These are phyloP conservation scores for Nasua narica DNA, from an alignment of 2,797 vertebrate species.

Conservation along the genomic window DNA sequence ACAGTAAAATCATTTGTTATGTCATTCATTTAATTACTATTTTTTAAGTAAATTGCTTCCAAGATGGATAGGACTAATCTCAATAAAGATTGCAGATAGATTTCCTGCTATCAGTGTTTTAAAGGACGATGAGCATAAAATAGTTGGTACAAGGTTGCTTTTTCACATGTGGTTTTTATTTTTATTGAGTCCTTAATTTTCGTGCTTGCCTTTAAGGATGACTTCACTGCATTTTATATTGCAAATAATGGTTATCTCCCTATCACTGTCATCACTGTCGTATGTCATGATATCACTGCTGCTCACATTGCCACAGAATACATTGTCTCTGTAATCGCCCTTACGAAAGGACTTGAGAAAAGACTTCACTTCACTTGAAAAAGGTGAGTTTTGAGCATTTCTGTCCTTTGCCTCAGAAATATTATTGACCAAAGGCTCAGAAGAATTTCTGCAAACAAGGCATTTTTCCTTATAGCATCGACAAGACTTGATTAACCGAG, in stretches of 20 bases:
- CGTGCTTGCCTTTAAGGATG: rapidly evolving
- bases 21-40: background rate
- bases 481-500: background rate
- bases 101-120: background rate
- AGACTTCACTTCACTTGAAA: background rate
- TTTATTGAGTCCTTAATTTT: background rate
- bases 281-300: background rate
- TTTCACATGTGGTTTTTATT: slow-evolving; percentile 2
- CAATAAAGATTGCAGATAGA: background rate
- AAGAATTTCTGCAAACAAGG: background rate
- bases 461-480: background rate
- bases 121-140: background rate
- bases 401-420: background rate
- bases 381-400: background rate
- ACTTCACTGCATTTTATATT: background rate
- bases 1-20: background rate
- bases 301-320: background rate
- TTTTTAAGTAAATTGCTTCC: background rate
- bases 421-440: background rate
- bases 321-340: background rate
- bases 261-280: background rate
- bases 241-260: slow-evolving; percentile 8
- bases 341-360: background rate
- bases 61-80: background rate
- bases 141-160: background rate